Evolutionary conservation across 2,797 vertebrate species (phyloP).

Genomic region (Dermochelys coriacea): DNA sequence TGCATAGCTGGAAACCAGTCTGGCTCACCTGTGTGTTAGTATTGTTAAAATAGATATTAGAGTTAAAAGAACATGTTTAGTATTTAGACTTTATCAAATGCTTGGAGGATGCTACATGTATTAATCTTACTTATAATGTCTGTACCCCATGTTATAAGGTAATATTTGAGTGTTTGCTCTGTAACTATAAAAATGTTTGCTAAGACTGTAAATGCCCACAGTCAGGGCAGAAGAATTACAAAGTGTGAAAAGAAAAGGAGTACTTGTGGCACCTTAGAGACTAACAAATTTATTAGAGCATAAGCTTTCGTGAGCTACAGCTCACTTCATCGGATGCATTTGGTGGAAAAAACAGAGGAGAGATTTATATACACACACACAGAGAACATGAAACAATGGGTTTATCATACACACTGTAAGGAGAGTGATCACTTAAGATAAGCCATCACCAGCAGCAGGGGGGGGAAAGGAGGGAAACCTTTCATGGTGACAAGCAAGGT

Average conservation of each 20-base stretch:
- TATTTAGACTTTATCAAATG: background rate
- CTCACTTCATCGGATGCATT: too few relatives aligned
- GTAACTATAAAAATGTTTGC: background rate
- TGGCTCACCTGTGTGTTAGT: background rate
- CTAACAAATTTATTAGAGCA: too few relatives aligned
- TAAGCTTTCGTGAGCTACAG: too few relatives aligned
- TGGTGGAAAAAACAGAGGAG: too few relatives aligned
- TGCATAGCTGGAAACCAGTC: background rate
- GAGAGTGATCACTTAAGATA: too few relatives aligned
- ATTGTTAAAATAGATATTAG: background rate
- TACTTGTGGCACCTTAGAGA: too few relatives aligned
- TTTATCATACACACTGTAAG: too few relatives aligned
- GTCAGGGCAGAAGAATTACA: background rate
- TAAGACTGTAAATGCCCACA: background rate
- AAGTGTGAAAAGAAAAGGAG: background rate
- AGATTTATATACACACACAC: too few relatives aligned
- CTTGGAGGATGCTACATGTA: background rate
- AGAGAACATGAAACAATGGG: too few relatives aligned
- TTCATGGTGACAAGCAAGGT: too few relatives aligned
- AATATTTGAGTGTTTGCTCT: background rate
- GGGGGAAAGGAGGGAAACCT: too few relatives aligned
- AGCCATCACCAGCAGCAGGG: too few relatives aligned
- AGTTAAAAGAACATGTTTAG: background rate
- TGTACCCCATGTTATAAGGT: background rate
- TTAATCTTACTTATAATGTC: background rate